Base-by-base conservation (phyloP, 2,888 invertebrate genomes). In the Tipula lateralis region DNA sequence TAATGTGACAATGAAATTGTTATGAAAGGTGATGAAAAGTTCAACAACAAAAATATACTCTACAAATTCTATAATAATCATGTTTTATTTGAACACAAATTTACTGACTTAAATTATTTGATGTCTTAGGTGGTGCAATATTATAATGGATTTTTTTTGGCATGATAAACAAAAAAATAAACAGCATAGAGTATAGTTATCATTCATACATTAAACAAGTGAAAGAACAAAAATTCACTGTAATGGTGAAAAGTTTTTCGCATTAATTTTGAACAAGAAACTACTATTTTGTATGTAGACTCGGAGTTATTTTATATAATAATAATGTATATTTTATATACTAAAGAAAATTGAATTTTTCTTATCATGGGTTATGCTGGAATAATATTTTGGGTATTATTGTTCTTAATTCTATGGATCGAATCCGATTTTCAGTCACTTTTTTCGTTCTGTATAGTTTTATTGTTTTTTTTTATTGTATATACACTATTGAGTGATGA, bases 101-200 rank as follows among this genome's bases (percentile, higher is more conserved):
- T 66, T 66, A 66, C 24, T 66, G 24, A 66, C 66, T 66, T 66
- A 66, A 66, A 66, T 24, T 66, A 66, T 66, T 66, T 66, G 66
- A 66, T 66, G 66, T 66, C 66, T 66, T 24, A 66, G 66, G 66
- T 66, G 66, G 66, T 66, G 66, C 66, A 66, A 66, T 66, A 66
- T 66, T 24, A 66, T 66, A 66, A 24, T 66, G 50, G 24, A 24
- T 66, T 24, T 24, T 66, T 66, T 66, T 66, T 66, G 66, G 66
- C 66, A 66, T 66, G 66, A 66, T 19, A 66, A n/a, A 66, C 24
- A 24, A 24, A 24, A 66, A 66, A 66, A 66, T 66, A 66, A 66
- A 66, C 66, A 66, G 66, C 66, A 66, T 66, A 66, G 66, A 66
- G 66, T 66, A n/a, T n/a, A 66, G 66, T 66, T 66, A 66, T 66